Percentiles rank a stretch among this genome's conserved stretches.
phyloP scores from a whole-genome alignment of 2,797 vertebrate genomes.

The Lophura swinhoii region DNA sequence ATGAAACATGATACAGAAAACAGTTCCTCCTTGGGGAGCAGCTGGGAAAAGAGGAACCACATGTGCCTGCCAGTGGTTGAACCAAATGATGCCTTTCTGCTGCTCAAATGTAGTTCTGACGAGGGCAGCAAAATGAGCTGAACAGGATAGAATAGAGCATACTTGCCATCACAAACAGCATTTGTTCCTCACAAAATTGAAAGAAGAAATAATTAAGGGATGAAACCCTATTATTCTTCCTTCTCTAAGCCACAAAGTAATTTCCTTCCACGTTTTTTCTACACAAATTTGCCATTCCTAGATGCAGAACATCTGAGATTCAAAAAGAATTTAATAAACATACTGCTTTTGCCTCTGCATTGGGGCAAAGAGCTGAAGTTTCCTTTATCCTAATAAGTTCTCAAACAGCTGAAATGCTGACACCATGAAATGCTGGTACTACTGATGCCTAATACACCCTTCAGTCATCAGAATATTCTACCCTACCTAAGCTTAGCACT shows the following conservation, averaged over 20 bases:
- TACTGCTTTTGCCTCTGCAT: neutral
- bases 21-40: neutral
- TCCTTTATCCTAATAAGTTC: neutral
- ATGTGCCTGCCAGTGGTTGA: neutral
- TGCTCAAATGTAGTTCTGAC: neutral
- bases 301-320: neutral
- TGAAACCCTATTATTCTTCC: neutral
- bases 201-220: neutral
- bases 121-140: neutral
- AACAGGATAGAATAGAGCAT: neutral
- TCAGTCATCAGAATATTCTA: neutral
- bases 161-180: neutral
- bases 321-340: neutral
- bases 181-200: fast-evolving
- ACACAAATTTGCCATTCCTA: neutral
- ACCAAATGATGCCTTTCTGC: fast-evolving
- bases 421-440: neutral
- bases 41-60: neutral
- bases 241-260: neutral
- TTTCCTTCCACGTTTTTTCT: neutral
- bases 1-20: neutral
- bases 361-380: neutral
- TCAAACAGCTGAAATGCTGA: neutral
- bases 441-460: neutral
- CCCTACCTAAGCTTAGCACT: neutral